Conservation (phyloP, 1,140 invertebrate genomes). For the Neelides sp. region DNA sequence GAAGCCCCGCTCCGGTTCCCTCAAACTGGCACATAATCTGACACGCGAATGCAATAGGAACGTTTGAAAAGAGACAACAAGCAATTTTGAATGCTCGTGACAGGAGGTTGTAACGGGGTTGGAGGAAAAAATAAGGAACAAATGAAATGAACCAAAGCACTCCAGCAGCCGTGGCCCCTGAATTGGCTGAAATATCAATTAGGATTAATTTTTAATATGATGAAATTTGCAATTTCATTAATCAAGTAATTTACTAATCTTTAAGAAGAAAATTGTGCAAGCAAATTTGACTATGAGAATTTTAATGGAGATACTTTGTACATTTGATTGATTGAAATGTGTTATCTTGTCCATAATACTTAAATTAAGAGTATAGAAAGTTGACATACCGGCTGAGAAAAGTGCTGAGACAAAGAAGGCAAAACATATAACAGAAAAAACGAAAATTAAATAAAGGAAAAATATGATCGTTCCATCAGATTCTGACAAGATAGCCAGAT, state of each 20-base stretch:
- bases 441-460: slow-evolving; percentile 46
- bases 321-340: neutral
- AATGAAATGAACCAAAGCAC: slow-evolving; percentile 61
- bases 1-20: slow-evolving; percentile 48
- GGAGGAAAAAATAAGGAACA: slow-evolving; percentile 53
- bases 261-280: too few relatives aligned
- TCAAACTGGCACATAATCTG: slow-evolving; percentile 51
- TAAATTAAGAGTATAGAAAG: slow-evolving; percentile 19
- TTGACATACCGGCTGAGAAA: slow-evolving; percentile 53
- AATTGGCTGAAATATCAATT: slow-evolving; percentile 48
- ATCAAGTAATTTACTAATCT: too few relatives aligned
- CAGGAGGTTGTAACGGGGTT: slow-evolving; percentile 46
- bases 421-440: slow-evolving; percentile 47
- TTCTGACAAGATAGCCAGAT: slow-evolving; percentile 40
- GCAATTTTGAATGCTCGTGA: slow-evolving; percentile 41
- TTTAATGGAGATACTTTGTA: too few relatives aligned
- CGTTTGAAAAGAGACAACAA: slow-evolving; percentile 53
- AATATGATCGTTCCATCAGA: slow-evolving; percentile 45
- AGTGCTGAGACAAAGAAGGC: slow-evolving; percentile 55
- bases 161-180: slow-evolving; percentile 52
- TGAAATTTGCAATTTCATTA: too few relatives aligned
- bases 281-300: too few relatives aligned
- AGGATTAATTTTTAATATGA: too few relatives aligned
- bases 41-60: slow-evolving; percentile 62
- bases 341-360: neutral